A percentile compares a stretch with the other conserved stretches of the same genome.
phyloP scores from a whole-genome alignment of 2,797 vertebrate genomes.

The Pteronotus mesoamericanus region DNA sequence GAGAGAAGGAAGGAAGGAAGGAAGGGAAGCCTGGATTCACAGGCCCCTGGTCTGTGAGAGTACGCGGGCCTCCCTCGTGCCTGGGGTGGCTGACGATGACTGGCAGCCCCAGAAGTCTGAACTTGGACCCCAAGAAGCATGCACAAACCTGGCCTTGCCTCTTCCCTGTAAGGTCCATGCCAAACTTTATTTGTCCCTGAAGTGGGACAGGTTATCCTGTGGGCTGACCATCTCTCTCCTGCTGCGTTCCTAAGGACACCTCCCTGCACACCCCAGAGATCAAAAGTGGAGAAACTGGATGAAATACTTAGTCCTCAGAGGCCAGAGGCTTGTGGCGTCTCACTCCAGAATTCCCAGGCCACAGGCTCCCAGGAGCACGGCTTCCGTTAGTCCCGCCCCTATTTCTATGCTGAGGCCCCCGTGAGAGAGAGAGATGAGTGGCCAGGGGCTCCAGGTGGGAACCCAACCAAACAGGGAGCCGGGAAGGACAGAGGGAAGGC shows the following conservation, averaged over 20 bases:
- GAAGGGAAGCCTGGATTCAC: neutral
- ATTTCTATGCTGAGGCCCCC: neutral
- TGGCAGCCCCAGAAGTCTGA: neutral
- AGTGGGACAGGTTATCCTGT: too few relatives aligned
- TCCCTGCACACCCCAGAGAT: neutral
- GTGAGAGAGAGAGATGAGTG: neutral
- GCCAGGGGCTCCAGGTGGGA: neutral
- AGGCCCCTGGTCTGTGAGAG: neutral
- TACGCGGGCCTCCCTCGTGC: neutral
- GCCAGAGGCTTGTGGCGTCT: neutral
- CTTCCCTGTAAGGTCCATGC: neutral
- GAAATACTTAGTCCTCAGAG: neutral
- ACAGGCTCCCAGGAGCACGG: neutral
- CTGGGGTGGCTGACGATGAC: neutral
- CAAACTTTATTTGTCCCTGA: neutral
- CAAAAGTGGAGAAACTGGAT: neutral
- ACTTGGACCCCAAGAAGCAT: neutral
- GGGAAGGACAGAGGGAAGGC: neutral
- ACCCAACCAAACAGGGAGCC: accelerated
- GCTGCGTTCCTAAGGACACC: neutral
- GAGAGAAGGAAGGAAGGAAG: accelerated
- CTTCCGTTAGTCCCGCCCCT: neutral
- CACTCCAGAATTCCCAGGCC: neutral
- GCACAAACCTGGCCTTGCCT: neutral
- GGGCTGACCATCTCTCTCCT: too few relatives aligned